Base-by-base conservation (phyloP, 2,888 invertebrate genomes). In the Cacoxenus indagator region DNA sequence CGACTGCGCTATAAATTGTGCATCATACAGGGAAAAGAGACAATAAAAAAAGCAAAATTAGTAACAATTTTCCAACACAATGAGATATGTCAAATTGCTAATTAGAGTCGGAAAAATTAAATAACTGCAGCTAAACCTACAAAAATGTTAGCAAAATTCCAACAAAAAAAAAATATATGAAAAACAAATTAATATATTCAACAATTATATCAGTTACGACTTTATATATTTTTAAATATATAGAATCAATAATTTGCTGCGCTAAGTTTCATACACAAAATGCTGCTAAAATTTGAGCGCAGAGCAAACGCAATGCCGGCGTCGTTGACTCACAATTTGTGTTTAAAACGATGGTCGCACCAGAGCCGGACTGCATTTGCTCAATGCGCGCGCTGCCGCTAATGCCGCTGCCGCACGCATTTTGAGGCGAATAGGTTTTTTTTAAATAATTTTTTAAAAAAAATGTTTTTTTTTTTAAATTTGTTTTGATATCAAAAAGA, bases 1-100 rank as follows among this genome's bases (percentile, higher is more conserved):
- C 96, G 93, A 91, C 96, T 96, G 87, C 96, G 93, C 96, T 96
- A 92, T 74, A 79, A 76, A 71, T 77, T 59, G 37, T 51, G 17
- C 24, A 51, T 51, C 9, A n/a, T 11, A 14, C 37, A 22, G 22
- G 51, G 45, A 37, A 62, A 14, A 45, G 22, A 62, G 61, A 14
- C n/a, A 6, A 31, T 11, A 24, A 14, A 24, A 9, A 24, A 22
- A 59, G 22, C 22, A 24, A 14, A 43, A 45, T 45, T 45, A 62
- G 24, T 45, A 62, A 43, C 14, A 43, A 26, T 55, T 27, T 11
- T 22, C 4, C 4, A 51, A 19, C n/a, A n/a, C n/a, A n/a, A 19
- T 48, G 48, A 48, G 6, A 48, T 48, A 4, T 4, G n/a, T n/a
- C 37, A 37, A 37, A 37, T 37, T n/a, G n/a, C 14, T 9, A 46